These are phyloP conservation scores for Phocoena phocoena DNA, from an alignment of 2,113 vertebrate species.

Conservation along the genomic window DNA sequence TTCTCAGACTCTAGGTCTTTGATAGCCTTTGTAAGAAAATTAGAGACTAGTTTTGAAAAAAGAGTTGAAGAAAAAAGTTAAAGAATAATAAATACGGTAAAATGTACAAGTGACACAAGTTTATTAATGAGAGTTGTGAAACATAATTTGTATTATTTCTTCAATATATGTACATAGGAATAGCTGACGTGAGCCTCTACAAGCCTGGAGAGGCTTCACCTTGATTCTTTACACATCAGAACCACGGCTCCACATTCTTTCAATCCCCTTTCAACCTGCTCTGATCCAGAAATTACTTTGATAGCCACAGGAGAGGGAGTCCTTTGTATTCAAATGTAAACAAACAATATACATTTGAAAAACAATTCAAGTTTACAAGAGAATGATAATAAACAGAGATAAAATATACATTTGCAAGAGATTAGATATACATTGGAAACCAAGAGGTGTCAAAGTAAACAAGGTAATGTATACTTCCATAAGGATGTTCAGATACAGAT, in stretches of 20 bases:
- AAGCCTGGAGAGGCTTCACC: background rate
- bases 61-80: background rate
- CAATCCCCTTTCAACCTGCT: background rate
- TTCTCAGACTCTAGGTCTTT: background rate
- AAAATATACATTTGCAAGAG: conserved; percentile 15
- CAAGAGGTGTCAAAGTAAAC: background rate
- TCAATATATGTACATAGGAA: background rate
- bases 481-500: background rate
- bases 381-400: conserved; percentile 19
- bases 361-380: conserved; percentile 41
- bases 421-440: background rate
- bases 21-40: background rate
- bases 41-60: background rate
- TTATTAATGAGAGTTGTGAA: background rate
- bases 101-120: background rate
- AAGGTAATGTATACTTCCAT: background rate
- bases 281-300: background rate
- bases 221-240: background rate
- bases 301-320: background rate
- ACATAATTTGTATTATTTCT: background rate
- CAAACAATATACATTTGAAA: conserved; percentile 1
- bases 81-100: background rate
- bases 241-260: background rate
- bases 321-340: background rate
- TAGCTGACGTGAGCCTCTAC: background rate